Base-by-base conservation (phyloP, 2,113 vertebrate species). In the Ursus arctos region DNA sequence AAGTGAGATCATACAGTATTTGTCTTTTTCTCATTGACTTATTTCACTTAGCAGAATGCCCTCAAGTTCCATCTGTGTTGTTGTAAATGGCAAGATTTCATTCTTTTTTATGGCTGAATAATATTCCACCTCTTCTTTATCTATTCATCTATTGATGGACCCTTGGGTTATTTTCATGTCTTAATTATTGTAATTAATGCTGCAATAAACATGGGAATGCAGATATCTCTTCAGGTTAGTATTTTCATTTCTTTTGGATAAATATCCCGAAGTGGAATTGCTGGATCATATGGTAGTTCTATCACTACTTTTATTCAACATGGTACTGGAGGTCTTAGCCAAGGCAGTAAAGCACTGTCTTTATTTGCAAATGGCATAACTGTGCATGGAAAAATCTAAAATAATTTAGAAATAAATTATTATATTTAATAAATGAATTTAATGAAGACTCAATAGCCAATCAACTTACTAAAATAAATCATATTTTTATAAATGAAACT, bases 391-490 rank as follows among this genome's bases (percentile, higher is more conserved):
- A 86, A 86, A 74, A n/a, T 53, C 1, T 59, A 80, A 93, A 93
- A 53, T 85, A 80, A 92, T 51, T 96, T 80, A 84, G 28, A 92
- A 49, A 85, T 59, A 80, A 85, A 69, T 82, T 53, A 72, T 43
- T 94, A 81, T 18, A 81, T 59, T 76, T 77, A 90, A 22, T 36
- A 92, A 55, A 8, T 69, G 14, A 88, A 81, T 80, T 89, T 89
- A 90, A 65, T 16, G 92, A 80, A 22, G 15, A 36, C 24, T 90
- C n/a, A 82, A 49, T 86, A 63, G n/a, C 28, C 33, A 22, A 84
- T 71, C 16, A 49, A 90, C 49, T 93, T 76, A 51, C 13, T 61
- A 76, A 93, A 69, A 59, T 76, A 24, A 65, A 69, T 53, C 72
- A 0, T 76, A 53, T 40, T 89, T 97, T 95, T 49, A 71, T 81